Evolutionary conservation across 1,140 invertebrate genomes (phyloP), one percentile per base, ranked within the genome.

Genomic region (Nephila pilipes): DNA sequence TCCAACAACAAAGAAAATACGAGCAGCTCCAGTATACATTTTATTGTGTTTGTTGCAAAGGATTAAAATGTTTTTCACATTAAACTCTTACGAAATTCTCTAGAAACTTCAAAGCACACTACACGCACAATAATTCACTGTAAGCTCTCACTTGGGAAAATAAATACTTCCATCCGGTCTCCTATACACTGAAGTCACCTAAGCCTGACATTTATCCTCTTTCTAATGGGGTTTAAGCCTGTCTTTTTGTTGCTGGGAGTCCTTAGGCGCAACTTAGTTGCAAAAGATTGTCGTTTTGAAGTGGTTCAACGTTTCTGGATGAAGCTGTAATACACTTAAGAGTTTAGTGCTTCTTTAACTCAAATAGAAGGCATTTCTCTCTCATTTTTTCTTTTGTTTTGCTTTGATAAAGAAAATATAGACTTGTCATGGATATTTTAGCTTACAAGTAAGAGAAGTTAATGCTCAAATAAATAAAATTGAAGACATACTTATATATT

Each of bases 151-250:
- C 65, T 69, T 1, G 65, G 65, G 29, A 16, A 25, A 14, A 69
- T 69, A 69, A 69, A 69, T 69, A 29, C 29, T 63, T 22, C 10
- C 22, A 63, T n/a, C 60, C 14, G 22, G 5, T 25, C 65, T 29
- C 65, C 65, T 29, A 16, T 69, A 32, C 65, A 32, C 65, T 18
- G 25, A 14, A 25, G 65, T 25, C 29, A 18, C 29, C 25, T 69
- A 69, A 69, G n/a, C 29, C 29, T 69, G 65, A 69, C 65, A 29
- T 69, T 69, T 69, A 69, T 69, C 29, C 29, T 69, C 65, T 69
- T 69, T 69, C 29, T 69, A 69, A 69, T 69, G 58, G 65, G 65
- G 25, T 69, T 29, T 69, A 32, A 25, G 65, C 29, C 25, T 32
- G 25, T 18, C 18, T 14, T 69, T 69, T 69, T 69, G 25, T 29